These are phyloP conservation scores for Myotis daubentonii DNA, from an alignment of 2,797 vertebrate species.

Conservation along the genomic window DNA sequence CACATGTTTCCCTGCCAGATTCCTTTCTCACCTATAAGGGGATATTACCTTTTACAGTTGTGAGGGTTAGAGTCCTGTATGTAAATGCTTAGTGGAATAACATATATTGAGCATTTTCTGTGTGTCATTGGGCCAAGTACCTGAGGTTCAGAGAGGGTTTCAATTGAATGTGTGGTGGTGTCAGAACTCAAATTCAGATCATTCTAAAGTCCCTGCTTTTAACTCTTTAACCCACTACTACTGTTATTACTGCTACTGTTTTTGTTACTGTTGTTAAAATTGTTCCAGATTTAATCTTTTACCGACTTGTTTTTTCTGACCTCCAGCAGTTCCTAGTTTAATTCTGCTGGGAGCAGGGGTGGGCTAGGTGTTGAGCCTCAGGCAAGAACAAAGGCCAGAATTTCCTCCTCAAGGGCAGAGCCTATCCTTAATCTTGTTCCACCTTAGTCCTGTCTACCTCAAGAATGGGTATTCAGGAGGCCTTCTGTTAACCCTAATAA, in stretches of 20 bases:
- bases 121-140: not conserved
- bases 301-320: not conserved
- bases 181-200: not conserved
- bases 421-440: not conserved
- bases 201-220: slow-evolving; percentile 7
- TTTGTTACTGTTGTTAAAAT: not conserved
- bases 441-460: not conserved
- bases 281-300: not conserved
- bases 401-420: not conserved
- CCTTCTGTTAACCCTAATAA: not conserved
- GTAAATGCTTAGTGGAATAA: not conserved
- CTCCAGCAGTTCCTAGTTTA: not conserved
- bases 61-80: not conserved
- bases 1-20: not conserved
- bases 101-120: not conserved
- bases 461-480: not conserved
- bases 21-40: not conserved
- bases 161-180: not conserved
- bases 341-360: not conserved
- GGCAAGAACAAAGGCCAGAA: not conserved
- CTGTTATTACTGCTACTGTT: not conserved
- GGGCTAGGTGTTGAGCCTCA: not conserved
- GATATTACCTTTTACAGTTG: not conserved
- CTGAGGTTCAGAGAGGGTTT: not conserved
- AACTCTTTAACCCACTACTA: not conserved